Evolutionary conservation across 2,888 invertebrate species (phyloP).

Genomic region (Drosophila imparisetae): DNA sequence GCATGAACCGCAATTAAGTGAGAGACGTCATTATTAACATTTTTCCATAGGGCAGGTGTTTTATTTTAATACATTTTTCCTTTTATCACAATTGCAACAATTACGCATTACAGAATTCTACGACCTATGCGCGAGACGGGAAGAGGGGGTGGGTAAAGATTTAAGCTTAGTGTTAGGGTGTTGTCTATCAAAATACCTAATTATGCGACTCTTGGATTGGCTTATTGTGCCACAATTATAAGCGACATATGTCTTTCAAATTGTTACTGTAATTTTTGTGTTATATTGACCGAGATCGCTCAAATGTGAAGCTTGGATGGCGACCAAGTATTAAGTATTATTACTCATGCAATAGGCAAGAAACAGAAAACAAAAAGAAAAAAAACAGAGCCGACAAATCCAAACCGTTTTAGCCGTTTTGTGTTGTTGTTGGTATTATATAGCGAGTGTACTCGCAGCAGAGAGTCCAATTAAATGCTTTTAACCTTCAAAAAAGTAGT

Average conservation of each 20-base stretch:
- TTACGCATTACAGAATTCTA: slow-evolving; percentile 63
- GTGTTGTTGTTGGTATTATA: slow-evolving; percentile 12
- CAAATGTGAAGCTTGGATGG: slow-evolving; percentile 71
- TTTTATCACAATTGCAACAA: slow-evolving; percentile 40
- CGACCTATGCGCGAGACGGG: not conserved
- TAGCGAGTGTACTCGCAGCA: slow-evolving; percentile 26
- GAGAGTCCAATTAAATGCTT: slow-evolving; percentile 68
- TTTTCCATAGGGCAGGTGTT: slow-evolving; percentile 71
- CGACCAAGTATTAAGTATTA: slow-evolving; percentile 30
- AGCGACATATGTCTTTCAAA: slow-evolving; percentile 6
- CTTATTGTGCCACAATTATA: not conserved
- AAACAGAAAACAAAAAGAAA: slow-evolving; percentile 26
- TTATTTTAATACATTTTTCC: not conserved
- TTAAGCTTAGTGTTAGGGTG: not conserved
- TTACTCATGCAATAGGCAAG: slow-evolving; percentile 55
- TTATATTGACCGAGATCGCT: slow-evolving; percentile 80
- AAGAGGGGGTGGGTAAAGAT: not conserved
- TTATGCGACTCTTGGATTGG: slow-evolving; percentile 1
- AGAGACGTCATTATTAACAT: slow-evolving; percentile 66
- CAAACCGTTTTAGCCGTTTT: slow-evolving; percentile 55
- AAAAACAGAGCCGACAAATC: slow-evolving; percentile 51
- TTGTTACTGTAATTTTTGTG: slow-evolving; percentile 53
- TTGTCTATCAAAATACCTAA: not conserved
- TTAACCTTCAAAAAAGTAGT: slow-evolving; percentile 82
- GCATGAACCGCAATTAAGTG: slow-evolving; percentile 57